Conservation (phyloP, 2,797 vertebrate species). For the Myotis myotis region DNA sequence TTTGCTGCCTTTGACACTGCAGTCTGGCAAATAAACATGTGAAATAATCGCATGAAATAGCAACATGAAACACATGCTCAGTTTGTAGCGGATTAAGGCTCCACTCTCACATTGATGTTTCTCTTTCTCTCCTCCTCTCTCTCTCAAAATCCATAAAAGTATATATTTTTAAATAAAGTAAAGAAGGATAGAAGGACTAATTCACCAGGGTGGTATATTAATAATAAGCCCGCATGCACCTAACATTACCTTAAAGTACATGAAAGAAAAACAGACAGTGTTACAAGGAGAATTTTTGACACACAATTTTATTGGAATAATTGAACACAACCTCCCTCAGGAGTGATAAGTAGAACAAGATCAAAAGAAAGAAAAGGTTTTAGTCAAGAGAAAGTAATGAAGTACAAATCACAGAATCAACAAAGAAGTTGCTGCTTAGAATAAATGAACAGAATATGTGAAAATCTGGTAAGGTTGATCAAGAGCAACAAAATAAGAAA, state of each 20-base stretch:
- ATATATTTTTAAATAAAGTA: too few species aligned
- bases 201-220: background rate
- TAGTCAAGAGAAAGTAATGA: background rate
- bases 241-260: background rate
- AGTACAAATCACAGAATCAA: background rate
- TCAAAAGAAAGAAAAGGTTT: conserved; percentile 1
- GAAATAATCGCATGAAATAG: background rate
- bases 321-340: background rate
- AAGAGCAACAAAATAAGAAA: background rate
- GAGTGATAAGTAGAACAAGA: conserved; percentile 9
- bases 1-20: background rate
- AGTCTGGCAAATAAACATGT: background rate
- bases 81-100: too few species aligned
- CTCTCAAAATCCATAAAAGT: too few species aligned
- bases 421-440: background rate
- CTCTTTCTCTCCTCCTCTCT: too few species aligned
- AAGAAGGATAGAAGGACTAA: background rate
- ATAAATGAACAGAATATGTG: background rate
- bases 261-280: background rate
- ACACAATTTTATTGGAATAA: background rate
- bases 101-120: too few species aligned
- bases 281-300: background rate
- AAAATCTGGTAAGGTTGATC: background rate
- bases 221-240: background rate
- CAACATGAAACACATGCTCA: too few species aligned